Percentiles rank a stretch among this genome's conserved stretches.
Conservation (phyloP, 1,140 invertebrate genomes). For the Bombus picipes region DNA sequence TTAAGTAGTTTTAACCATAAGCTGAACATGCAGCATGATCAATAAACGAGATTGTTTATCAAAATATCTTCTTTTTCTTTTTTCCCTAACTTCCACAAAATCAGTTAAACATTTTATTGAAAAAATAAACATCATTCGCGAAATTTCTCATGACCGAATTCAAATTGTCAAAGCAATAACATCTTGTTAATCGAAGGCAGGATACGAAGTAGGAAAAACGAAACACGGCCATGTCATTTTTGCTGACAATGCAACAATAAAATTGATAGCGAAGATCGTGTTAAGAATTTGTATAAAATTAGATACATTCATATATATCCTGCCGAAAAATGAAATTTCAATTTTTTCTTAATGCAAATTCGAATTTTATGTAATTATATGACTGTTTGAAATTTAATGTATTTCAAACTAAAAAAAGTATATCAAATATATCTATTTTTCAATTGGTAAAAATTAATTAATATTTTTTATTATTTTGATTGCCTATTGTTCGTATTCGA, state of each 20-base stretch:
- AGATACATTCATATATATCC: background rate
- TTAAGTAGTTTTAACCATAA: conserved; percentile 17
- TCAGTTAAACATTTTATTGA: background rate
- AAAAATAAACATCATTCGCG: background rate
- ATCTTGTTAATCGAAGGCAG: background rate
- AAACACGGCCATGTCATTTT: conserved; percentile 12
- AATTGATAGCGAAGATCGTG: conserved; percentile 2
- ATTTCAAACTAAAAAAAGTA: background rate
- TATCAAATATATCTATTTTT: background rate
- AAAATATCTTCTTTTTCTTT: background rate
- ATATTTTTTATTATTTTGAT: background rate
- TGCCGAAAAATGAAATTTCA: background rate
- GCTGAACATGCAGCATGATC: conserved; percentile 41
- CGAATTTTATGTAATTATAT: background rate
- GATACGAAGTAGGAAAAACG: background rate
- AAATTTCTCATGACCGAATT: background rate
- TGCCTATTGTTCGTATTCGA: background rate
- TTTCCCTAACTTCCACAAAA: background rate
- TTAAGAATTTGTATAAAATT: background rate
- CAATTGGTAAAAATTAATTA: background rate
- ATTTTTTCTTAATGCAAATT: background rate
- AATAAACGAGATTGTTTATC: conserved; percentile 58
- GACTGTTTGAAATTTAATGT: background rate
- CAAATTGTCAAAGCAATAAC: background rate
- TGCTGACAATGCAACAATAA: conserved; percentile 24